Percentiles rank a stretch among this genome's conserved stretches.
Conservation (phyloP, 2,797 vertebrate species). For the Ceryle rudis region DNA sequence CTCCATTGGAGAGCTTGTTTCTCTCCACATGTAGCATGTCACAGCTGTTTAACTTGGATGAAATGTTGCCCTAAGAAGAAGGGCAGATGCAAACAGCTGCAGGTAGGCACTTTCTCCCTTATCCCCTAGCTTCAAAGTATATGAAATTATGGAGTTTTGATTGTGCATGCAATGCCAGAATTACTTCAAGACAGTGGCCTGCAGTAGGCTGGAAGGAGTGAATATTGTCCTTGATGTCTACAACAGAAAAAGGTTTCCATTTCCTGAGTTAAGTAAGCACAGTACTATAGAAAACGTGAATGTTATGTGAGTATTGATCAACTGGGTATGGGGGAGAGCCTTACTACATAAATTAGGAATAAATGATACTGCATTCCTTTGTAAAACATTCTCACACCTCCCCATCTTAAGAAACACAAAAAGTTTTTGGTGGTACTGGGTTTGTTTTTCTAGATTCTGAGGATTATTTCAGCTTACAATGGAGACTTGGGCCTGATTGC, state of each 20-base stretch:
- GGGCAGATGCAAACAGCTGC: neutral
- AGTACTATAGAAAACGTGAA: neutral
- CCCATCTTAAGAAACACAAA: neutral
- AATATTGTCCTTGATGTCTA: neutral
- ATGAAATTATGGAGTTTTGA: neutral
- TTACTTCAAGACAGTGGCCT: neutral
- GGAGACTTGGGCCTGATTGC: slow-evolving; percentile 85
- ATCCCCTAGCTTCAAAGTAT: neutral
- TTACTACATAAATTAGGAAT: neutral
- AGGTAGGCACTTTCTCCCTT: neutral
- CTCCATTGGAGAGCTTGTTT: neutral
- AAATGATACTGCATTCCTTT: neutral
- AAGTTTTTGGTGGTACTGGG: neutral
- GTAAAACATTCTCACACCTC: neutral
- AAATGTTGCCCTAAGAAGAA: neutral
- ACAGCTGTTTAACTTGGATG: neutral
- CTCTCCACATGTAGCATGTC: neutral
- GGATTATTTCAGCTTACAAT: slow-evolving; percentile 81
- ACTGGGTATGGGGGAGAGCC: neutral
- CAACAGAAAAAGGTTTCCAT: neutral
- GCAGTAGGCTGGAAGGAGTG: neutral
- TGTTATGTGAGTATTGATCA: neutral
- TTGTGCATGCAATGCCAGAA: neutral
- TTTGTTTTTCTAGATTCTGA: slow-evolving; percentile 78
- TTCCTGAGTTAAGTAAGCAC: neutral